Percentiles rank a stretch among this genome's conserved stretches.
These are phyloP conservation scores for Belonocnema kinseyi DNA, from an alignment of 1,140 invertebrate genomes.

Conservation along the genomic window DNA sequence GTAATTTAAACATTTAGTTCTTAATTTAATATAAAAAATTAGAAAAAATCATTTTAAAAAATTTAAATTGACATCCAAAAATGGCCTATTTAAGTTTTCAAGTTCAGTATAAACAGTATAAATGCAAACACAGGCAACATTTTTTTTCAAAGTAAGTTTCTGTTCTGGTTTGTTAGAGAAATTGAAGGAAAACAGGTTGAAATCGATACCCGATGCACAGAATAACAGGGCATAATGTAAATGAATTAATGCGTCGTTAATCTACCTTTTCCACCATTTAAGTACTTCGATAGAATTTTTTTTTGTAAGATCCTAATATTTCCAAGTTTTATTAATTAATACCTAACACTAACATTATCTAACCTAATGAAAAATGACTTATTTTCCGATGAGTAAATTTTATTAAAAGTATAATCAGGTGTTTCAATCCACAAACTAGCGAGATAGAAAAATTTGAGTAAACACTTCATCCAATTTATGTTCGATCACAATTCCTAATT, in stretches of 20 bases:
- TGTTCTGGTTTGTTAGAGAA: constrained; percentile 22
- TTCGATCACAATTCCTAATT: too few species aligned
- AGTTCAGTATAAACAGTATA: neutral
- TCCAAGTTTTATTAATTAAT: neutral
- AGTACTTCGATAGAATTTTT: neutral
- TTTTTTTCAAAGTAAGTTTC: constrained; percentile 15
- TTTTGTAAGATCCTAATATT: neutral
- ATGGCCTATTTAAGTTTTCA: too few species aligned
- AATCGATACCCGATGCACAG: constrained; percentile 25
- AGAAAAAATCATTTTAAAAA: too few species aligned
- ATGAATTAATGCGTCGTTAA: constrained; percentile 21
- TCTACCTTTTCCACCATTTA: neutral
- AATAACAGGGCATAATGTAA: constrained; percentile 13
- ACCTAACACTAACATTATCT: neutral
- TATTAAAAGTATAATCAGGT: too few species aligned
- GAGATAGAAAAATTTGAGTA: too few species aligned
- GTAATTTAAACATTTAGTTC: too few species aligned
- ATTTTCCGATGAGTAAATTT: too few species aligned
- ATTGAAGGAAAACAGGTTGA: constrained; percentile 31
- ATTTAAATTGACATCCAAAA: too few species aligned
- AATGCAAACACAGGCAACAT: constrained; percentile 8
- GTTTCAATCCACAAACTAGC: too few species aligned
- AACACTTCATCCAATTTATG: too few species aligned
- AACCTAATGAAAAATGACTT: neutral
- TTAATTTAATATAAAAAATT: too few species aligned